phyloP scores from a whole-genome alignment of 2,888 invertebrate genomes.

The Cataglyphis albicans region DNA sequence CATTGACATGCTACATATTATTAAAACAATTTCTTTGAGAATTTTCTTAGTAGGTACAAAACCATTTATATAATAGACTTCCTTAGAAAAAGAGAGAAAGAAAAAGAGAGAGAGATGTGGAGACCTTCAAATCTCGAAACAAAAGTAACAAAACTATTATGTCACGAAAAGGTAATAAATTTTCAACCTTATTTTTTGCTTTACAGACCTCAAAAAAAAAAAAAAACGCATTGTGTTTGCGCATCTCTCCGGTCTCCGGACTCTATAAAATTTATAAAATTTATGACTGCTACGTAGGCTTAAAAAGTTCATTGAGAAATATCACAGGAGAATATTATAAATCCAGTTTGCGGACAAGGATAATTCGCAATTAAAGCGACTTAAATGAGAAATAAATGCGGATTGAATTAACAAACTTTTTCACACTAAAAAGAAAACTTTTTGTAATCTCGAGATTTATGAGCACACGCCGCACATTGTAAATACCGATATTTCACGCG shows the following conservation, averaged over 20 bases:
- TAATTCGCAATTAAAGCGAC: constrained; percentile 45
- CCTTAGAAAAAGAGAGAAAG: no score
- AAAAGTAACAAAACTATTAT: background rate
- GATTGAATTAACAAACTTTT: constrained; percentile 33
- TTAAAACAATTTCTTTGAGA: background rate
- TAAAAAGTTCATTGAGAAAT: constrained; percentile 40
- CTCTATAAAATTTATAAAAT: background rate
- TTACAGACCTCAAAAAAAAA: constrained; percentile 4
- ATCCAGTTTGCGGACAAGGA: constrained; percentile 23
- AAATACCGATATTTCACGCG: constrained; percentile 35
- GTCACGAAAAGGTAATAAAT: constrained; percentile 24
- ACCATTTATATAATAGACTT: no score
- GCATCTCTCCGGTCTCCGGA: background rate
- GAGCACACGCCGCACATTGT: constrained; percentile 1
- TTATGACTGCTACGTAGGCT: constrained; percentile 6
- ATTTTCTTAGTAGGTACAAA: background rate
- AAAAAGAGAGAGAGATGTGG: no score
- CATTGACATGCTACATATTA: background rate
- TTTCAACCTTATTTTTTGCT: constrained; percentile 16
- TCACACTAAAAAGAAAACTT: constrained; percentile 35
- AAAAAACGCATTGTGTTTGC: background rate
- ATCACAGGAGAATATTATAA: constrained; percentile 37
- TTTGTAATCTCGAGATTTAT: constrained; percentile 60
- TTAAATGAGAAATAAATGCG: constrained; percentile 22
- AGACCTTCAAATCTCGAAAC: background rate